phyloP scores from a whole-genome alignment of 2,888 invertebrate species.

The Sympetrum striolatum region DNA sequence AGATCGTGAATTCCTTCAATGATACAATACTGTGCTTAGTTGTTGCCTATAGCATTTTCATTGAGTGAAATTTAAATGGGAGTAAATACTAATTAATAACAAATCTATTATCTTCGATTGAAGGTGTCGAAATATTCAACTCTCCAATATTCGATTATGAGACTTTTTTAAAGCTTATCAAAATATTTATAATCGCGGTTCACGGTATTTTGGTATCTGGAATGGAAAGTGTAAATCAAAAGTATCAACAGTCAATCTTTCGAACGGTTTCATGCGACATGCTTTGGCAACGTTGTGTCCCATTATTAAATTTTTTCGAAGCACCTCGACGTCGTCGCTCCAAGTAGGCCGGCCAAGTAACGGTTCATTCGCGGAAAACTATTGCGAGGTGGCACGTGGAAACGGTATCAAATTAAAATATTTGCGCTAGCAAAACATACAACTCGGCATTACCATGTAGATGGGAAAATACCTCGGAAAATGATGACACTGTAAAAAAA shows the following conservation, averaged over 20 bases:
- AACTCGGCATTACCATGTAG: too few relatives aligned
- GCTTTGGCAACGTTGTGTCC: slow-evolving; percentile 37
- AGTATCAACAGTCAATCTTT: background rate
- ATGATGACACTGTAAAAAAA: too few relatives aligned
- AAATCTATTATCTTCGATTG: too few relatives aligned
- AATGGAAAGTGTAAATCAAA: background rate
- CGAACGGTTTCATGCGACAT: slow-evolving; percentile 1
- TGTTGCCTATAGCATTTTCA: too few relatives aligned
- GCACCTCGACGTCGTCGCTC: background rate
- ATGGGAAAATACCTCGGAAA: background rate
- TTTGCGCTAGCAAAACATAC: background rate
- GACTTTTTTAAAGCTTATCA: too few relatives aligned
- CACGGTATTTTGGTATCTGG: background rate
- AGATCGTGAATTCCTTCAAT: too few relatives aligned
- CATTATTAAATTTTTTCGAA: slow-evolving; percentile 41
- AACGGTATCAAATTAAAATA: slow-evolving; percentile 20
- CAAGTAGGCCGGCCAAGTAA: slow-evolving; percentile 41
- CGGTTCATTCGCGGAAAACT: slow-evolving; percentile 37
- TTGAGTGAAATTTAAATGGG: too few relatives aligned
- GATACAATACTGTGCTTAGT: too few relatives aligned
- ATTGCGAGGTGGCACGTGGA: slow-evolving; percentile 22
- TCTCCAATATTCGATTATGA: too few relatives aligned
- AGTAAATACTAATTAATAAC: too few relatives aligned
- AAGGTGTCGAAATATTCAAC: too few relatives aligned
- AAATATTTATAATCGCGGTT: too few relatives aligned